A percentile compares a stretch with the other conserved stretches of the same genome.
phyloP scores from a whole-genome alignment of 2,888 invertebrate genomes.

The Rhagonycha fulva region DNA sequence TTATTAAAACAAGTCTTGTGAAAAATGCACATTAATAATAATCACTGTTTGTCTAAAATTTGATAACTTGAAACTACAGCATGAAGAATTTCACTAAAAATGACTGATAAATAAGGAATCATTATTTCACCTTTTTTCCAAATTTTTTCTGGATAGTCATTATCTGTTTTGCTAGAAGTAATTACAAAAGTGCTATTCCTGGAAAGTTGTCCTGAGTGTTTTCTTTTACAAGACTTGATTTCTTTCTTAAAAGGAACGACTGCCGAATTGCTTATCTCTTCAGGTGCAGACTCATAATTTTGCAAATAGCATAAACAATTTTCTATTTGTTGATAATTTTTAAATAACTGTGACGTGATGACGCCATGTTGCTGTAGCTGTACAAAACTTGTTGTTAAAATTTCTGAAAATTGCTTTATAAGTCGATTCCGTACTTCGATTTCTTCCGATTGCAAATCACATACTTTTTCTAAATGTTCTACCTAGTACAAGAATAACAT shows the following conservation, averaged over 20 bases:
- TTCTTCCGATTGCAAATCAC: conserved; percentile 39
- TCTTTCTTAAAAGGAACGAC: neutral
- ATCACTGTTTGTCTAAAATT: neutral
- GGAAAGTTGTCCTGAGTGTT: neutral
- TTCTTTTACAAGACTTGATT: neutral
- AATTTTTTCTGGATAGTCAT: conserved; percentile 35
- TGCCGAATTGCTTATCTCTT: neutral
- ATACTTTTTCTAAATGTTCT: conserved; percentile 38
- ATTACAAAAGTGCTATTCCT: conserved; percentile 12
- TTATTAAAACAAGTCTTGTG: neutral
- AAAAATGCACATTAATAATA: neutral
- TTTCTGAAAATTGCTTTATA: conserved; percentile 51
- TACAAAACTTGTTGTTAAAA: conserved; percentile 63
- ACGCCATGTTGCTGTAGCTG: conserved; percentile 64
- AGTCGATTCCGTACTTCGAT: conserved; percentile 39
- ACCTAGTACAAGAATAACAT: conserved; percentile 30
- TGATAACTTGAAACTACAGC: conserved; percentile 1
- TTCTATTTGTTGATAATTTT: conserved; percentile 63
- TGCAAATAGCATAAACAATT: conserved; percentile 41
- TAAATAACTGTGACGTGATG: conserved; percentile 60
- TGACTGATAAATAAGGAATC: conserved; percentile 40
- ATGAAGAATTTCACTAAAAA: conserved; percentile 26
- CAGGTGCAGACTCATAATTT: neutral
- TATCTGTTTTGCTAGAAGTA: conserved; percentile 23
- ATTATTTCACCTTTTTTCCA: conserved; percentile 49